phyloP scores from a whole-genome alignment of 1,140 invertebrate species.

The Gonatopus flavifemur region DNA sequence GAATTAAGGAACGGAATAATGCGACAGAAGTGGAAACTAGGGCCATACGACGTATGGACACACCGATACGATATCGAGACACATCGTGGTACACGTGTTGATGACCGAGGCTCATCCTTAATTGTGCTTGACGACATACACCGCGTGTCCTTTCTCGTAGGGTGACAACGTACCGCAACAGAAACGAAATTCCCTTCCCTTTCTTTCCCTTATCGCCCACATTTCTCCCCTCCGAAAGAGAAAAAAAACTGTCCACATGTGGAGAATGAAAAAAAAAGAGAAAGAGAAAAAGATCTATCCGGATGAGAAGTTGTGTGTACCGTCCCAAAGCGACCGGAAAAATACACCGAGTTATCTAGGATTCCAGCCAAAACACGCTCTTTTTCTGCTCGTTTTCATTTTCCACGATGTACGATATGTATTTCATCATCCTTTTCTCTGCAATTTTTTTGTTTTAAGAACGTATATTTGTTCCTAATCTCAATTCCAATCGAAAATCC shows the following conservation, averaged over 20 bases:
- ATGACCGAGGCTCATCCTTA: conserved; percentile 46
- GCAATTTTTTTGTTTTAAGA: no score
- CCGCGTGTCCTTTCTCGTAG: conserved; percentile 36
- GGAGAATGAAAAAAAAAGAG: conserved; percentile 25
- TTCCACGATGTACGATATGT: no score
- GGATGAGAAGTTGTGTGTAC: conserved; percentile 43
- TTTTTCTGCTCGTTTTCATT: no score
- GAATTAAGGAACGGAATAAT: conserved; percentile 40
- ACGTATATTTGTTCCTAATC: no score
- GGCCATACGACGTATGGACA: background rate
- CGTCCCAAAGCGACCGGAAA: conserved; percentile 55
- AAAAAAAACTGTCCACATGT: conserved; percentile 29
- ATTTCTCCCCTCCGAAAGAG: conserved; percentile 22
- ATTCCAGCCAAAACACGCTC: conserved; percentile 38
- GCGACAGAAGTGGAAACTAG: conserved; percentile 20
- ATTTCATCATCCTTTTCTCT: no score
- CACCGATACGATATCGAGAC: background rate
- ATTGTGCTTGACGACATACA: conserved; percentile 50
- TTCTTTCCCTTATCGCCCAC: conserved; percentile 14
- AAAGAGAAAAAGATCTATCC: conserved; percentile 32
- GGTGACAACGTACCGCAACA: conserved; percentile 37
- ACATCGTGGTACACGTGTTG: conserved; percentile 33
- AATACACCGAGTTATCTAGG: conserved; percentile 44
- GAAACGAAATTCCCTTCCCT: conserved; percentile 9
- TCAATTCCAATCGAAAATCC: no score